Evolutionary conservation across 2,888 invertebrate species (phyloP).

Genomic region (Agrotis exclamationis): DNA sequence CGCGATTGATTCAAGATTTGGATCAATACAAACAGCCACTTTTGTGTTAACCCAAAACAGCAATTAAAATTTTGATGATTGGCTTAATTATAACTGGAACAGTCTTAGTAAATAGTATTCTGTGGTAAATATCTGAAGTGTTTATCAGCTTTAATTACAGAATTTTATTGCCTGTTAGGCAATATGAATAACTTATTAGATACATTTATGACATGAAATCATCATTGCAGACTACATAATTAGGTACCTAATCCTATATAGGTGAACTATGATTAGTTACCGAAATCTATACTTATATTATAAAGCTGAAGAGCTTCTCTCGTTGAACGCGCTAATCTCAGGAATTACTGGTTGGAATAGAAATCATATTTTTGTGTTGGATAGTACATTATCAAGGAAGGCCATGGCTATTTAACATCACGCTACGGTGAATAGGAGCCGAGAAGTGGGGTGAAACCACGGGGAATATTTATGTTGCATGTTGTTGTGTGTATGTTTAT

Average conservation of each 20-base stretch:
- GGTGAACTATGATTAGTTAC: not conserved
- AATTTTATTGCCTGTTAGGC: not conserved
- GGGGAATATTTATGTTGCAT: no score
- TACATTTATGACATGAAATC: conserved; percentile 7
- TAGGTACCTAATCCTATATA: not conserved
- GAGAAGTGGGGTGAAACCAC: no score
- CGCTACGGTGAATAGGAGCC: no score
- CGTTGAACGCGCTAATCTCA: no score
- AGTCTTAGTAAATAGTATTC: no score
- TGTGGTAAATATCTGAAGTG: conserved; percentile 15
- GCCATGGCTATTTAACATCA: no score
- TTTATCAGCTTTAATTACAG: conserved; percentile 7
- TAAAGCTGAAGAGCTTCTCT: no score
- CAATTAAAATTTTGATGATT: conserved; percentile 17
- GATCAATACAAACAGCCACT: not conserved
- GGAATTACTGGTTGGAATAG: no score
- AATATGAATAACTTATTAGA: not conserved
- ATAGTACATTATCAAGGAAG: no score
- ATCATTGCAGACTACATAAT: conserved; percentile 1
- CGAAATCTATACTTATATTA: not conserved
- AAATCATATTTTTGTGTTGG: no score
- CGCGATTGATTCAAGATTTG: not conserved
- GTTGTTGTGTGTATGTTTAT: no score
- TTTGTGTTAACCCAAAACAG: conserved; percentile 1
- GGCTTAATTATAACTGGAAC: not conserved